A percentile compares a stretch with the other conserved stretches of the same genome.
phyloP scores from a whole-genome alignment of 2,113 vertebrate genomes.

The Caloenas nicobarica region DNA sequence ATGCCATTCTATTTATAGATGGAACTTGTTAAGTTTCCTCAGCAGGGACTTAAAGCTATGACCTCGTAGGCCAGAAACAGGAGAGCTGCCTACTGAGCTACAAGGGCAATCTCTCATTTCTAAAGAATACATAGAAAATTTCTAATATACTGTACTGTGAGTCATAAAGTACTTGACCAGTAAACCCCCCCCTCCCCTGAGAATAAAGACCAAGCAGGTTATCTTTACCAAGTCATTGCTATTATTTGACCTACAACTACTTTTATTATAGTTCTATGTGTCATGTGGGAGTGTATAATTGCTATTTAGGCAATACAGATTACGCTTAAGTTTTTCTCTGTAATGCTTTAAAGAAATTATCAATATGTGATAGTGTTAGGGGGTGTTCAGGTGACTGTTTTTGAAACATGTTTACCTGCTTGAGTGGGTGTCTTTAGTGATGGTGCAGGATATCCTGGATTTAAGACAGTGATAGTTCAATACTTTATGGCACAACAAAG shows the following conservation, averaged over 20 bases:
- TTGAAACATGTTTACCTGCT: background rate
- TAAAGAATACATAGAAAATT: slow-evolving; percentile 51
- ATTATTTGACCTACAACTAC: slow-evolving; percentile 19
- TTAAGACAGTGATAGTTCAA: background rate
- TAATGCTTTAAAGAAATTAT: background rate
- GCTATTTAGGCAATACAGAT: background rate
- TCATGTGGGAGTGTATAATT: background rate
- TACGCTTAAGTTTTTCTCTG: background rate
- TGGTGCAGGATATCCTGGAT: background rate
- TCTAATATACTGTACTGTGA: slow-evolving; percentile 60
- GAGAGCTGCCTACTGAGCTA: slow-evolving; percentile 66
- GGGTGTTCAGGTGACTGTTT: background rate
- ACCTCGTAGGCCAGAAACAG: slow-evolving; percentile 63
- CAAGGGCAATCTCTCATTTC: slow-evolving; percentile 61
- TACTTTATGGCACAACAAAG: background rate
- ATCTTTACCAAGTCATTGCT: slow-evolving; percentile 31
- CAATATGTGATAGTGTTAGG: background rate
- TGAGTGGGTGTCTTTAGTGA: background rate
- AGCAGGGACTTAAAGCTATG: slow-evolving; percentile 58
- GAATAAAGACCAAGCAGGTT: slow-evolving; percentile 39
- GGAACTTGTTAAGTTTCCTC: slow-evolving; percentile 70
- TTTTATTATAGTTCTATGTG: background rate
- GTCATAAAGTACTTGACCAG: slow-evolving; percentile 56
- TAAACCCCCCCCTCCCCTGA: background rate
- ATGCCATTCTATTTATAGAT: slow-evolving; percentile 67